These are phyloP conservation scores for Icerya purchasi DNA, from an alignment of 2,888 invertebrate species.

Conservation along the genomic window DNA sequence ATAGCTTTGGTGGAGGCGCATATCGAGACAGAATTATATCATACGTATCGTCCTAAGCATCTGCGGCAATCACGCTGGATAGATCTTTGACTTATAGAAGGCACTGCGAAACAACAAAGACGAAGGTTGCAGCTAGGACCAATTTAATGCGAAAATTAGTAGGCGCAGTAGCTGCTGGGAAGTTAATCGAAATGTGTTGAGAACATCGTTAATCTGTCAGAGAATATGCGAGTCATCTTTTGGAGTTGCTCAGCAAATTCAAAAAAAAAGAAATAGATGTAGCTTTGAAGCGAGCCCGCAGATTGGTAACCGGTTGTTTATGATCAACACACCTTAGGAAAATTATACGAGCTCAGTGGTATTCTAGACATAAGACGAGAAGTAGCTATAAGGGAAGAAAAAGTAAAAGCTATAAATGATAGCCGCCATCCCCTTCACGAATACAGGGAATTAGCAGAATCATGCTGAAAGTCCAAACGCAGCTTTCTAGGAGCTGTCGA, in stretches of 20 bases:
- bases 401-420: not conserved
- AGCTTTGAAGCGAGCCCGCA: not conserved
- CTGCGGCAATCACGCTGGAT: not conserved
- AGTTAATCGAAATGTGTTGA: too few relatives aligned
- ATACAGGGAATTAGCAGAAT: not conserved
- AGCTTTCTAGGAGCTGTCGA: not conserved
- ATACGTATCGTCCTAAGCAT: too few relatives aligned
- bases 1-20: too few relatives aligned
- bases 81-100: not conserved
- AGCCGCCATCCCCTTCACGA: not conserved
- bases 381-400: not conserved
- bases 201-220: not conserved
- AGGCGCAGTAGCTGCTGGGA: too few relatives aligned
- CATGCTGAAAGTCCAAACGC: not conserved
- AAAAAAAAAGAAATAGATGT: not conserved
- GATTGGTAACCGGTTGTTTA: not conserved
- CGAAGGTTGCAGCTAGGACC: not conserved
- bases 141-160: not conserved
- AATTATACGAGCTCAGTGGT: not conserved
- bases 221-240: not conserved
- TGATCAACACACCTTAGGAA: not conserved
- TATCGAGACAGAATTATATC: too few relatives aligned
- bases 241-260: not conserved
- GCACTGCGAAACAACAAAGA: not conserved
- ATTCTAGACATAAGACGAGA: not conserved